Percentiles rank a stretch among this genome's conserved stretches.
These are phyloP conservation scores for Orbicella faveolata DNA, from an alignment of 64 coral and sea anemone species.

Conservation along the genomic window DNA sequence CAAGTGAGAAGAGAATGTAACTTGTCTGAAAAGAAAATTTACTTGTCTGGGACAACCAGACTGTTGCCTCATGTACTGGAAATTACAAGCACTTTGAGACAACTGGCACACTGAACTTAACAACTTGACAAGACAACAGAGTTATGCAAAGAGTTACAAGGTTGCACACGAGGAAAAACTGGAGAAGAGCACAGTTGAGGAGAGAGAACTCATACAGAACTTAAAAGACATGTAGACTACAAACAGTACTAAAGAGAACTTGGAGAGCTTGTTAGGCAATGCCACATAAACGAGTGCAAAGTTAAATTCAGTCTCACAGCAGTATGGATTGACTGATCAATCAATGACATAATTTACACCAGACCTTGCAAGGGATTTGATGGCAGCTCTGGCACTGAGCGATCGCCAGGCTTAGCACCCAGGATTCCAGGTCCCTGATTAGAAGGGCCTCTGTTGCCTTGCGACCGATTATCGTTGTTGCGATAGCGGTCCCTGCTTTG, in stretches of 20 bases:
- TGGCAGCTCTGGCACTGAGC: slow-evolving; percentile 26
- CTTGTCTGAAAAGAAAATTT: too few species aligned
- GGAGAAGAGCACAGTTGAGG: too few species aligned
- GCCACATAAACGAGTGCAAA: background rate
- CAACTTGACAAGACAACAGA: background rate
- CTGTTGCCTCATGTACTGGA: too few species aligned
- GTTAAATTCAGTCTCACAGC: background rate
- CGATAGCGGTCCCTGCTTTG: slow-evolving; percentile 58
- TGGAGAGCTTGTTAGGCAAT: background rate
- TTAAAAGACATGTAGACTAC: too few species aligned
- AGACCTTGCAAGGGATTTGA: slow-evolving; percentile 44
- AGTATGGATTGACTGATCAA: background rate
- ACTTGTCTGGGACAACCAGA: too few species aligned
- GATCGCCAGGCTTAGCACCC: slow-evolving; percentile 75
- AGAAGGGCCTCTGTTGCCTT: slow-evolving; percentile 39
- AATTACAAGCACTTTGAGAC: too few species aligned
- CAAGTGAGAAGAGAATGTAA: too few species aligned
- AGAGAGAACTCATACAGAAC: too few species aligned
- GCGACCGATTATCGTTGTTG: slow-evolving; percentile 33
- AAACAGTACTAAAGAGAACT: background rate
- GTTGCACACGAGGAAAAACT: background rate
- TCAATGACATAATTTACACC: background rate
- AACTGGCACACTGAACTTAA: too few species aligned
- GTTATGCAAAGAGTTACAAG: background rate
- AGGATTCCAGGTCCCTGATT: slow-evolving; percentile 66